Evolutionary conservation across 2,113 vertebrate genomes (phyloP), one percentile per base, ranked within the genome.

Genomic region (Mola mola): DNA sequence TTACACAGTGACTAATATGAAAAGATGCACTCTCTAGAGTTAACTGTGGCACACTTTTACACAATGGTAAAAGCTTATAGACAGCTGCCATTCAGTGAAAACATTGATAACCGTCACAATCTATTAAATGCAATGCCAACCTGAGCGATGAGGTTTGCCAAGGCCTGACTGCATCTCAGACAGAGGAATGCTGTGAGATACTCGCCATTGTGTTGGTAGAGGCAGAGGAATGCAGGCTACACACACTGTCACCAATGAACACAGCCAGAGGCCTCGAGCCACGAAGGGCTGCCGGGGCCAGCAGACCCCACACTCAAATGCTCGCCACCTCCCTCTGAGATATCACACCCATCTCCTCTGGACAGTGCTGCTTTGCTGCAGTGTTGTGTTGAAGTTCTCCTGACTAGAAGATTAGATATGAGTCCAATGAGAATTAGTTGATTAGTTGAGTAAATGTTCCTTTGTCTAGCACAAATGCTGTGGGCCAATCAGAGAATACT

Each of bases 141-240:
- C 57, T 29, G 78, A 33, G 55, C 24, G 17, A 41, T 43, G 42
- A 60, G 26, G 20, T 79, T 75, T 66, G 76, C 74, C 73, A 43
- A 64, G 79, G 75, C 72, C 77, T 66, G 72, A 72, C 76, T 70
- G 49, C 50, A 6, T 75, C 81, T 83, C 85, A 88, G 87, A 89
- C 85, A 84, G 67, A 85, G 87, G 89, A 90, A 91, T 90, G 88
- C 86, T 83, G 83, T 81, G 16, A 85, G 84, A 87, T 72, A 79
- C 78, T 81, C 68, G 60, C 81, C 81, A 87, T 87, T 90, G 89
- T 90, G 87, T 86, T 61, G 80, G 68, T 69, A 87, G 66, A 81
- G 75, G 81, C 83, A 86, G 69, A 87, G 87, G 87, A 90, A 90
- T 90, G 88, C 82, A 57, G 83, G 80, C 88, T 81, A 49, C 79